Evolutionary conservation across 2,797 vertebrate genomes (phyloP).

Genomic region (Gadopsis marmoratus): DNA sequence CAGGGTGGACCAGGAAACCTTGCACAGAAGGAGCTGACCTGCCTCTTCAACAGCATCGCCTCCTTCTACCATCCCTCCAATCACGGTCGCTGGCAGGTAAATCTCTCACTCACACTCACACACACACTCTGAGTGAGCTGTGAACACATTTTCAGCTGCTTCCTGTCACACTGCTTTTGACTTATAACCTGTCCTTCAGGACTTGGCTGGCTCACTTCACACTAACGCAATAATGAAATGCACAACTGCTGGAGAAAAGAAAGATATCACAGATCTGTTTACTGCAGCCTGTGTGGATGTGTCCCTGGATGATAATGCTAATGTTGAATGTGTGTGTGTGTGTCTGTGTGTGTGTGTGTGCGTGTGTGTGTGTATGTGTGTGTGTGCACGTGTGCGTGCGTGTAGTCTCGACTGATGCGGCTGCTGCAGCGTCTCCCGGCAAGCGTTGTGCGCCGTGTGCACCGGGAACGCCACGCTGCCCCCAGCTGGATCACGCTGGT

Average conservation of each 20-base stretch:
- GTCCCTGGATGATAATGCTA: slow-evolving; percentile 39
- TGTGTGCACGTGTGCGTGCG: neutral
- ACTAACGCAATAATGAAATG: slow-evolving; percentile 61
- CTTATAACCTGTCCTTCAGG: slow-evolving; percentile 64
- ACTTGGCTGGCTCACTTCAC: slow-evolving; percentile 36
- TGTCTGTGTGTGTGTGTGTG: slow-evolving; percentile 28
- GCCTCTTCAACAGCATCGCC: slow-evolving; percentile 95
- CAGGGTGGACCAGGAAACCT: slow-evolving; percentile 96
- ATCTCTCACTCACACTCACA: neutral
- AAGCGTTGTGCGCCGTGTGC: slow-evolving; percentile 91
- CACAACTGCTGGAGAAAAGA: slow-evolving; percentile 50
- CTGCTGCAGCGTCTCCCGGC: slow-evolving; percentile 94
- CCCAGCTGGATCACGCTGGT: slow-evolving; percentile 92
- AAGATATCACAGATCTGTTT: slow-evolving; percentile 56
- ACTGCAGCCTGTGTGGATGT: slow-evolving; percentile 32
- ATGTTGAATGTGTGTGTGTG: slow-evolving; percentile 15
- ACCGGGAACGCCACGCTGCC: slow-evolving; percentile 93
- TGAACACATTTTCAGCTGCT: slow-evolving; percentile 43
- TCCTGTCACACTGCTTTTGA: slow-evolving; percentile 52
- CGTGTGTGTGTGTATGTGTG: slow-evolving; percentile 28
- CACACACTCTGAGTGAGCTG: slow-evolving; percentile 10
- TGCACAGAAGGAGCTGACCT: slow-evolving; percentile 93
- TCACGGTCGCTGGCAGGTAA: slow-evolving; percentile 96
- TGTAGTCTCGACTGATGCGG: slow-evolving; percentile 95
- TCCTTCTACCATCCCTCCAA: slow-evolving; percentile 99